These are phyloP conservation scores for Coptodon bakossiorum DNA, from an alignment of 2,113 vertebrate genomes.

Conservation along the genomic window DNA sequence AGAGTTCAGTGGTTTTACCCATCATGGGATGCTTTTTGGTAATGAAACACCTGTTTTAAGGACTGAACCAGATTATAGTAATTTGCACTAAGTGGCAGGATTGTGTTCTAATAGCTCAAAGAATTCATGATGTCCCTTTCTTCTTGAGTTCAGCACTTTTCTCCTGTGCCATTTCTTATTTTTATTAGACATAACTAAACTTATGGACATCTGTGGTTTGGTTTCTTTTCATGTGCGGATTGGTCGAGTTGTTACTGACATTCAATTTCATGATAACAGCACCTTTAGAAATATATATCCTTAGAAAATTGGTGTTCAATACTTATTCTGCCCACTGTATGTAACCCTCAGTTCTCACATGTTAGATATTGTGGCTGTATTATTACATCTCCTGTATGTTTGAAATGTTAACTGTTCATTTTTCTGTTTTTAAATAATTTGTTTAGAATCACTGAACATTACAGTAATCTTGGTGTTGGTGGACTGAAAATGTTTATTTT, in stretches of 20 bases:
- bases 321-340: accelerated
- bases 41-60: not conserved
- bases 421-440: not conserved
- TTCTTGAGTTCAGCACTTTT: not conserved
- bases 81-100: not conserved
- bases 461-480: accelerated
- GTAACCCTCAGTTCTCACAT: not conserved
- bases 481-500: not conserved
- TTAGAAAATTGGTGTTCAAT: not conserved
- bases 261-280: not conserved
- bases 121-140: accelerated
- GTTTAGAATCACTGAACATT: accelerated
- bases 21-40: not conserved
- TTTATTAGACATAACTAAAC: not conserved
- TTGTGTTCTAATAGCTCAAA: not conserved
- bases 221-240: not conserved
- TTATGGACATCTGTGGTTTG: not conserved
- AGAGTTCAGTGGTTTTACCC: not conserved
- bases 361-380: too few species aligned
- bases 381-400: not conserved
- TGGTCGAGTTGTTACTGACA: accelerated
- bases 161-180: not conserved
- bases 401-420: not conserved
- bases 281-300: not conserved
- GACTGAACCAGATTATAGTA: not conserved